These are phyloP conservation scores for Leguminivora glycinivorella DNA, from an alignment of 1,140 invertebrate genomes.

Conservation along the genomic window DNA sequence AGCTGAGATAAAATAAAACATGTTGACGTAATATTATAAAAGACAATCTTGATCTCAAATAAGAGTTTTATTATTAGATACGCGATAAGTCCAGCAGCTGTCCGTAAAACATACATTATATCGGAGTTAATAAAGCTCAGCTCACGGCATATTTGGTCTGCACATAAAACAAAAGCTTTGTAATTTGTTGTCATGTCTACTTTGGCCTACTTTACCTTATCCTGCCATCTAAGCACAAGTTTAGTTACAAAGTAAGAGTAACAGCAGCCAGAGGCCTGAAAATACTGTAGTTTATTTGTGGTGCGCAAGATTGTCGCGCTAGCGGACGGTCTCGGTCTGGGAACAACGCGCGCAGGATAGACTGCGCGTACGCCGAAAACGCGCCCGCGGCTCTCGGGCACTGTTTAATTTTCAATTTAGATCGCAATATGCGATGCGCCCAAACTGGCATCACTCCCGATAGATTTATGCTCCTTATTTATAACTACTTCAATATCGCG, in stretches of 20 bases:
- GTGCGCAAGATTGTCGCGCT: constrained; percentile 6
- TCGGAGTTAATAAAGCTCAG: not conserved
- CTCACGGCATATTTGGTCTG: not conserved
- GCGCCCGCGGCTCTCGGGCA: constrained; percentile 46
- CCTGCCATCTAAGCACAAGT: not conserved
- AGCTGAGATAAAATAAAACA: constrained; percentile 6
- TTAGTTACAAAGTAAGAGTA: constrained; percentile 10
- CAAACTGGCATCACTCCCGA: constrained; percentile 68
- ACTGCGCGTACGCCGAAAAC: constrained; percentile 18
- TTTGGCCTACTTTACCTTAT: not conserved
- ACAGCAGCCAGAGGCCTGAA: not conserved
- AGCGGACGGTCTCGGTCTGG: too few species aligned
- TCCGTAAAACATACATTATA: not conserved
- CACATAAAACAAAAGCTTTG: not conserved
- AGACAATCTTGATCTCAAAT: not conserved
- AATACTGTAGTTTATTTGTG: not conserved
- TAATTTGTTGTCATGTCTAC: not conserved
- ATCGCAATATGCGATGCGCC: constrained; percentile 79
- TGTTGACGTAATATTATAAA: not conserved
- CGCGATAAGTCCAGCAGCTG: not conserved
- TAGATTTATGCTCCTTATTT: constrained; percentile 72
- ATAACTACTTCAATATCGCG: constrained; percentile 48
- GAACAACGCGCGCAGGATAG: constrained; percentile 30
- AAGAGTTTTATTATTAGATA: not conserved
- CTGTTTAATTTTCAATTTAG: constrained; percentile 81